These are phyloP conservation scores for Brachystomella parvula DNA, from an alignment of 1,140 invertebrate genomes.

Conservation along the genomic window DNA sequence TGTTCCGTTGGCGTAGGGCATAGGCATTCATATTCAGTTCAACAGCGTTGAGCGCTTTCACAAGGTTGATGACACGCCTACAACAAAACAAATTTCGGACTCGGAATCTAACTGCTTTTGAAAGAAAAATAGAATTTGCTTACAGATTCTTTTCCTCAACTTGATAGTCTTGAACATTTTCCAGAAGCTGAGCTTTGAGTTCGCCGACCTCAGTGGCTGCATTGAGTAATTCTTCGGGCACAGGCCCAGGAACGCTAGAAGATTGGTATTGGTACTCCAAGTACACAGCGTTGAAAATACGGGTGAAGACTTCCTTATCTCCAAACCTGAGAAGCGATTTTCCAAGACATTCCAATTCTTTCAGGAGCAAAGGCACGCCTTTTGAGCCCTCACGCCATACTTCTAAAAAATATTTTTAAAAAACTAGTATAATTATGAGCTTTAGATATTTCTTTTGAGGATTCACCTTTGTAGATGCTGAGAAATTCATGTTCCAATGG, in stretches of 20 bases:
- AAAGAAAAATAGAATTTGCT: not conserved
- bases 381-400: not conserved
- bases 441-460: not conserved
- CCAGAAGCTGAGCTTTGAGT: slow-evolving; percentile 3
- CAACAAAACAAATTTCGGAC: slow-evolving; percentile 12
- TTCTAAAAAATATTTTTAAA: slow-evolving; percentile 12
- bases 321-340: slow-evolving; percentile 21
- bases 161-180: not conserved
- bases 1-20: slow-evolving; percentile 27
- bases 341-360: slow-evolving; percentile 2
- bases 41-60: slow-evolving; percentile 8
- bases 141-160: slow-evolving; percentile 19
- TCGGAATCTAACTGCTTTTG: not conserved
- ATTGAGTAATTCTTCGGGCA: not conserved
- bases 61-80: slow-evolving; percentile 21
- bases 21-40: slow-evolving; percentile 25
- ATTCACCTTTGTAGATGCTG: slow-evolving; percentile 20
- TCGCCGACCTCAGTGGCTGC: not conserved
- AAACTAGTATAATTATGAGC: too few species aligned
- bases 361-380: not conserved
- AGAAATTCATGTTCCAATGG: slow-evolving; percentile 30
- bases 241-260: not conserved
- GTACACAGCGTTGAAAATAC: slow-evolving; percentile 2
- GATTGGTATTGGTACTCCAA: not conserved
- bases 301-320: slow-evolving; percentile 17